These are phyloP conservation scores for Halcyon leucocephala DNA, from an alignment of 2,797 vertebrate genomes.

Conservation along the genomic window DNA sequence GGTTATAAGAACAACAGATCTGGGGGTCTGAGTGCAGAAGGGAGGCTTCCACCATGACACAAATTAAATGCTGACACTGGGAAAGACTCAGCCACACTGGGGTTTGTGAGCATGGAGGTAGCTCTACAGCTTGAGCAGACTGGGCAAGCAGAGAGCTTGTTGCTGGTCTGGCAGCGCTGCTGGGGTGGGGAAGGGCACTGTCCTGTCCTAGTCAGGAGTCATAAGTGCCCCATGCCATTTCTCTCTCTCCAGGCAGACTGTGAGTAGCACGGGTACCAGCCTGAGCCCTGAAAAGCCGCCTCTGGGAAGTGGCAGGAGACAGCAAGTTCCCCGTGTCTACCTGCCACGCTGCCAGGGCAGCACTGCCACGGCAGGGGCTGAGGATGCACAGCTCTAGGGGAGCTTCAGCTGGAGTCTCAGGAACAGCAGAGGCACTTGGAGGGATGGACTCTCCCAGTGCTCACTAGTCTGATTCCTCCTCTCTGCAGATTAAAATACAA, in stretches of 20 bases:
- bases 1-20: neutral
- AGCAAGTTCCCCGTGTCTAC: neutral
- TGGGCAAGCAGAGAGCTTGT: neutral
- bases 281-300: neutral
- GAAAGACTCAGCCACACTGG: neutral
- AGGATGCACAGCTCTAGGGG: neutral
- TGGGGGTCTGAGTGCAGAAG: neutral
- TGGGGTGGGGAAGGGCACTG: neutral
- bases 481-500: neutral
- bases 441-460: neutral
- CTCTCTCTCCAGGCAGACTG: neutral
- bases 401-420: neutral
- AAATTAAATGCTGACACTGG: fast-evolving
- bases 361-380: neutral
- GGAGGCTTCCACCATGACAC: neutral
- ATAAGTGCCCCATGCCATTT: neutral
- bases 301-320: neutral
- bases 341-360: neutral
- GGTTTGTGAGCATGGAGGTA: neutral
- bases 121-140: neutral
- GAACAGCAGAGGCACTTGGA: neutral
- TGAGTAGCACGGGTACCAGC: neutral
- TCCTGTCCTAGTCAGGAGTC: neutral
- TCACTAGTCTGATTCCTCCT: neutral
- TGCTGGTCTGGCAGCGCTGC: neutral